Evolutionary conservation across 2,113 vertebrate species (phyloP), one percentile per base, ranked within the genome.

Genomic region (Okapia johnstoni): DNA sequence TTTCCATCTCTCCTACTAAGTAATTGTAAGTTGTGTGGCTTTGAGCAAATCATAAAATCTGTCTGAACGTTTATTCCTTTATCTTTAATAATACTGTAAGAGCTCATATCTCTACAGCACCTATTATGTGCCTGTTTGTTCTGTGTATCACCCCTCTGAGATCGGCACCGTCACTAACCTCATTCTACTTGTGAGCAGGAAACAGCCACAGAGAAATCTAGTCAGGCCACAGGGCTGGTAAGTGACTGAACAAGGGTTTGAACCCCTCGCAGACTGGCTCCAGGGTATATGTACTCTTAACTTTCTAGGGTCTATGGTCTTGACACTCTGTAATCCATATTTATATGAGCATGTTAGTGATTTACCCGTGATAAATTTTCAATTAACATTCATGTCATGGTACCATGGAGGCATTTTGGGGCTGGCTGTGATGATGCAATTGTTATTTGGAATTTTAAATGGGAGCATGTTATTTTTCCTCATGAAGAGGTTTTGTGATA

Each of bases 381-480:
- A 96, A 6, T 0, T 85, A 50, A 89, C 40, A 2, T 36, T 93
- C 94, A n/a, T 76, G 88, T 97, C 11, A 36, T 95, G 92, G 70
- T 86, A 55, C 77, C 92, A 55, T 90, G 58, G 97, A 91, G 55
- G 96, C 92, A 83, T 96, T 83, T 88, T 0, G 8, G 88, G 92
- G 58, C 43, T 76, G 61, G 60, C 70, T 76, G 70, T 61, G 50
- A 80, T 88, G 89, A 93, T 73, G 52, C 52, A 76, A 40, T 91
- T 96, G 21, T 90, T 85, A 73, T 66, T 94, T 76, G 89, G 25
- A 92, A 66, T 95, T 97, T 97, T 91, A 87, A 96, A 28, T 93
- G 55, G 88, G 86, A 93, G 91, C 52, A 80, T 97, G 91, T 92
- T 46, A 28, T 92, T 98, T 98, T 94, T 95, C n/a, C 60, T 97